These are phyloP conservation scores for Tarsius wallacei DNA, from an alignment of 2,797 vertebrate genomes.

Conservation along the genomic window DNA sequence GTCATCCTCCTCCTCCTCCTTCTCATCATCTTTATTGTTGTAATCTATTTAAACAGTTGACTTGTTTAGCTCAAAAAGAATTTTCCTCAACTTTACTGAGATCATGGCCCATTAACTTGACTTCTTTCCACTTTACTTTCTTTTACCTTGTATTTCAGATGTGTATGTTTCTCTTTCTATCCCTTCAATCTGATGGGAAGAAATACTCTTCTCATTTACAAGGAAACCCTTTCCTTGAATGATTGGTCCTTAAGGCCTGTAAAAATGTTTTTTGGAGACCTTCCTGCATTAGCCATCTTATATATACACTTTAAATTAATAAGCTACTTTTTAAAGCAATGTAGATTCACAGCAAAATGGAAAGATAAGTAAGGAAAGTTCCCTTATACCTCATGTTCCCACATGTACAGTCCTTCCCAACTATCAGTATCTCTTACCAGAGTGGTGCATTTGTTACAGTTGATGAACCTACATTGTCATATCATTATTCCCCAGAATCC, in stretches of 20 bases:
- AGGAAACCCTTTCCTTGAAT: neutral
- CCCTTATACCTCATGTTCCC: neutral
- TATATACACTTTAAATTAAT: neutral
- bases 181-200: neutral
- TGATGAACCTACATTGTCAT: neutral
- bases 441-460: neutral
- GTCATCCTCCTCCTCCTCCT: neutral
- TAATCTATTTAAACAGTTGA: neutral
- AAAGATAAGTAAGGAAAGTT: neutral
- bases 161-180: neutral
- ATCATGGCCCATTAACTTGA: neutral
- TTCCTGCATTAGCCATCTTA: neutral
- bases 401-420: neutral
- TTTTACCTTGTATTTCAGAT: neutral
- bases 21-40: neutral
- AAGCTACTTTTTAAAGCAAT: neutral
- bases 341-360: neutral
- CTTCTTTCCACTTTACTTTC: neutral
- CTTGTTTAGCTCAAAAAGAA: neutral
- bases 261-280: neutral
- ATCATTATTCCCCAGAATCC: neutral
- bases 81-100: neutral
- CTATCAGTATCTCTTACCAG: neutral
- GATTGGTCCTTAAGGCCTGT: neutral
- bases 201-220: neutral